Base-by-base conservation (phyloP, 2,888 invertebrate species). In the Microplitis deprimator region DNA sequence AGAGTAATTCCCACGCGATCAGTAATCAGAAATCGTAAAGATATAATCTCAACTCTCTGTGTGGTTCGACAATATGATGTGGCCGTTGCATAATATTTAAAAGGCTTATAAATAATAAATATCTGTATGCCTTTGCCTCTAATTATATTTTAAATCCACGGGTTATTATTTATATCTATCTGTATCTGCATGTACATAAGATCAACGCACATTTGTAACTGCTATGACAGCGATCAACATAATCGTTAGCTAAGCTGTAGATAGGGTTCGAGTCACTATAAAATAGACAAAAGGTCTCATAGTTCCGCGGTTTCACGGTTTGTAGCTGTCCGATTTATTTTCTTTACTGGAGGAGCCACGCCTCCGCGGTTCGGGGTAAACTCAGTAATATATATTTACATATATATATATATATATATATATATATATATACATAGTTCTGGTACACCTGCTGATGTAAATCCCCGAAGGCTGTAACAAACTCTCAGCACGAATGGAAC, bases 271-370 rank as follows among this genome's bases (percentile, higher is more conserved):
- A 50, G 50, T 50, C 50, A 13, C 50, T 50, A 13, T 50, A 50
- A 29, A n/a, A 50, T n/a, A 72, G 13, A 72, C 40, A 72, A 60
- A 39, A 38, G 62, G 62, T 39, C 62, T 60, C 38, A 38, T 60
- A 6, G n/a, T 59, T 20, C 60, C n/a, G n/a, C 29, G 50, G 59
- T 62, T 72, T 72, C 71, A 72, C 71, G 16, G 62, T 29, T 62
- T 39, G 71, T 72, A 72, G 67, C 50, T 50, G 65, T 41, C 29
- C 50, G 41, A 29, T 29, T 29, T 29, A 29, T 68, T 64, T 70
- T 75, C 20, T 50, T 64, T 41, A 83, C 84, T 83, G 85, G 85
- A 87, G 84, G 86, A 86, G 85, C 88, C 88, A 87, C 88, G 86
- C 88, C 88, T 79, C 79, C 79, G 73, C 59, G 71, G 76, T 76